Evolutionary conservation across 2,888 invertebrate species (phyloP).

Genomic region (Atethmia centrago): DNA sequence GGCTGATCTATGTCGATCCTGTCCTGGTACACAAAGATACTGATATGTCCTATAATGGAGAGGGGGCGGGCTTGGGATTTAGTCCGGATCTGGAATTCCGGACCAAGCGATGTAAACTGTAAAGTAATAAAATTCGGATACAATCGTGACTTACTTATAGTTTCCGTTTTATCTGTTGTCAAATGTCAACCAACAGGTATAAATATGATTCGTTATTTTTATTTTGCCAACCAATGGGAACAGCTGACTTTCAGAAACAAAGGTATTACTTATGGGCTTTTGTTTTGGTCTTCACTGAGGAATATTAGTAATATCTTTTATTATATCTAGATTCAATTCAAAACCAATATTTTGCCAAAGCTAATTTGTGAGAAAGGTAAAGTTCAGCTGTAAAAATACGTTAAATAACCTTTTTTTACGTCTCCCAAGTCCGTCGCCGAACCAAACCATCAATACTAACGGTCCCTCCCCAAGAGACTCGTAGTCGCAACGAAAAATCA

Average conservation of each 20-base stretch:
- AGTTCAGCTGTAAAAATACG: too few relatives aligned
- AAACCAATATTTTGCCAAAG: too few relatives aligned
- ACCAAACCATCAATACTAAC: slow-evolving; percentile 84
- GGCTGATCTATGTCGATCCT: slow-evolving; percentile 65
- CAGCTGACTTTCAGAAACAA: too few relatives aligned
- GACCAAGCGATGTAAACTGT: not conserved
- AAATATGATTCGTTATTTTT: too few relatives aligned
- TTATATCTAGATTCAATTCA: too few relatives aligned
- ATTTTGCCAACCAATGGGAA: too few relatives aligned
- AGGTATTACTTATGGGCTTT: too few relatives aligned
- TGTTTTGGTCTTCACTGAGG: too few relatives aligned
- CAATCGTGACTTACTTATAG: not conserved
- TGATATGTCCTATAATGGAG: slow-evolving; percentile 75
- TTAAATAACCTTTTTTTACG: not conserved
- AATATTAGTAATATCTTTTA: too few relatives aligned
- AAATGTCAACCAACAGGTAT: not conserved
- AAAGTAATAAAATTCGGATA: not conserved
- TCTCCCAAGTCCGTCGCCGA: slow-evolving; percentile 74
- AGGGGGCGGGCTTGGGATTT: slow-evolving; percentile 68
- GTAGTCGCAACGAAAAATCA: slow-evolving; percentile 86
- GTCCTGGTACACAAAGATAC: slow-evolving; percentile 71
- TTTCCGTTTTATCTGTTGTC: not conserved
- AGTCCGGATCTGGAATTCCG: not conserved
- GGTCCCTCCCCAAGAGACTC: slow-evolving; percentile 83
- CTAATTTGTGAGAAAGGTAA: too few relatives aligned